Conservation (phyloP, 2,797 vertebrate species). For the Smutsia gigantea region DNA sequence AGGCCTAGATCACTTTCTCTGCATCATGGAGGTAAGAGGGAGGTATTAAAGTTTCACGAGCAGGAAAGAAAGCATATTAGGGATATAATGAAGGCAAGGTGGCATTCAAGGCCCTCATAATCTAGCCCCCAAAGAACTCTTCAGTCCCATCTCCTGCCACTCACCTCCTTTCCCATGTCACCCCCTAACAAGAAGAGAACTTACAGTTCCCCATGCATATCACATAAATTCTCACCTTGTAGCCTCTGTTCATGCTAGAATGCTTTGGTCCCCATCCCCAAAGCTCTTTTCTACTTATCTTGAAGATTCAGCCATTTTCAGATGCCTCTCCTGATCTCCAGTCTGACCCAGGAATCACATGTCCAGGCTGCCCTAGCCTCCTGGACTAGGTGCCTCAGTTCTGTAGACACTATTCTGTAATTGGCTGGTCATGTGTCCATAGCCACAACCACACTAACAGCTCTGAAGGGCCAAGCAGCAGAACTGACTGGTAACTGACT, state of each 20-base stretch:
- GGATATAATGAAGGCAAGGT: conserved; percentile 6
- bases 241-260: background rate
- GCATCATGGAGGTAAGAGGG: background rate
- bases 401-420: conserved; percentile 3
- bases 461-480: background rate
- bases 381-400: background rate
- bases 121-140: background rate
- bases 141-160: background rate
- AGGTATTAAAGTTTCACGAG: background rate
- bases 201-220: background rate
- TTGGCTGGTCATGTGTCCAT: background rate
- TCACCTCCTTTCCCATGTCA: background rate
- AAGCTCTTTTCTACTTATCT: conserved; percentile 25
- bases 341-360: background rate
- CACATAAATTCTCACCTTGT: conserved; percentile 39
- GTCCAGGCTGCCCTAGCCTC: background rate
- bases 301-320: conserved; percentile 44
- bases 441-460: background rate
- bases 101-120: conserved; percentile 4
- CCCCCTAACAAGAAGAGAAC: background rate
- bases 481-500: background rate
- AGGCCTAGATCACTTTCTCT: conserved; percentile 2
- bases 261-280: background rate
- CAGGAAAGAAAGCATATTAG: background rate
- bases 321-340: background rate